A percentile compares a stretch with the other conserved stretches of the same genome.
Evolutionary conservation across 2,888 invertebrate species (phyloP).

Genomic region (Torymus aiolomorphi): DNA sequence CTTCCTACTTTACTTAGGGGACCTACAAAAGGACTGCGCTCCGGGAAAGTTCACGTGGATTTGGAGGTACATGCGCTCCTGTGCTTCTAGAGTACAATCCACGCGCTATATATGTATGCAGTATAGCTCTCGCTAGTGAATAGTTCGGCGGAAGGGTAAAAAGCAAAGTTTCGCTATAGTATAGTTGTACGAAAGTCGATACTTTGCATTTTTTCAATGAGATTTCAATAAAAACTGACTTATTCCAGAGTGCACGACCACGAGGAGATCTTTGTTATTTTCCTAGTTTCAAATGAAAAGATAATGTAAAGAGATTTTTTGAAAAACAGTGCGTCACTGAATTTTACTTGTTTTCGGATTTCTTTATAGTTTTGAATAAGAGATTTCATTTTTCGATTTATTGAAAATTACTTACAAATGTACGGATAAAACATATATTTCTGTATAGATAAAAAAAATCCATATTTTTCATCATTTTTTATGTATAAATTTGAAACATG

Average conservation of each 20-base stretch:
- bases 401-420: too few species aligned
- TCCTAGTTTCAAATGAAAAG: too few species aligned
- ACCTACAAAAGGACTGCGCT: constrained; percentile 14
- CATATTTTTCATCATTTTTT: too few species aligned
- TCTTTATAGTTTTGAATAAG: too few species aligned
- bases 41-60: constrained; percentile 25
- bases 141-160: constrained; percentile 20
- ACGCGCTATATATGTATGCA: neutral
- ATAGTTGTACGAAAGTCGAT: neutral
- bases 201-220: constrained; percentile 4
- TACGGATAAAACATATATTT: too few species aligned
- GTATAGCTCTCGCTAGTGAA: neutral
- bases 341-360: too few species aligned
- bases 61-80: constrained; percentile 2
- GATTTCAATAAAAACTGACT: neutral
- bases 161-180: constrained; percentile 30
- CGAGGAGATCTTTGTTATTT: too few species aligned
- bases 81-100: constrained; percentile 13
- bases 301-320: too few species aligned
- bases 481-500: too few species aligned
- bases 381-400: too few species aligned
- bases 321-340: too few species aligned
- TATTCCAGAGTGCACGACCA: neutral
- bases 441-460: too few species aligned
- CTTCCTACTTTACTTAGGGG: constrained; percentile 10